Percentiles rank a stretch among this genome's conserved stretches.
phyloP scores from a whole-genome alignment of 92 coral and sea anemone species.

The Phenganax marumi region DNA sequence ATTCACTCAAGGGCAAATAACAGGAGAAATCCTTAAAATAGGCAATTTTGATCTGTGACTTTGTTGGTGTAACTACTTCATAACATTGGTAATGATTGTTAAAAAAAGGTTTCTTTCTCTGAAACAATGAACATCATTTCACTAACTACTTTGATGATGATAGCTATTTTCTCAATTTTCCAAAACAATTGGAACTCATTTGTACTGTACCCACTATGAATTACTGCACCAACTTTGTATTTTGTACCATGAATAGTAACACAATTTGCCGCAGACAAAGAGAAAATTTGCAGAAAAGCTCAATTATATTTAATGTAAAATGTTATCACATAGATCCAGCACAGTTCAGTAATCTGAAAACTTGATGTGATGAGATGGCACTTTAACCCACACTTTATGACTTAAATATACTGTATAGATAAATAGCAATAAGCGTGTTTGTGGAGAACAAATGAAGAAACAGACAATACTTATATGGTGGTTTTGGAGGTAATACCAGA shows the following conservation, averaged over 20 bases:
- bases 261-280: slow-evolving; percentile 55
- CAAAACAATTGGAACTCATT: slow-evolving; percentile 59
- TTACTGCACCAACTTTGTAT: slow-evolving; percentile 57
- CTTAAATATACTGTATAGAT: background rate
- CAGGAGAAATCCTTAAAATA: slow-evolving; percentile 58
- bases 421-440: slow-evolving; percentile 7
- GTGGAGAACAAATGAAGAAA: background rate
- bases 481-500: background rate
- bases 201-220: slow-evolving; percentile 58
- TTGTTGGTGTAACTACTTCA: slow-evolving; percentile 52
- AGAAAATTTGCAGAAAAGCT: slow-evolving; percentile 16
- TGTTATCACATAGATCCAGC: slow-evolving; percentile 4
- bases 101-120: slow-evolving; percentile 6
- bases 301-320: slow-evolving; percentile 7
- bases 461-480: slow-evolving; percentile 5
- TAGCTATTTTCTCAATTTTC: slow-evolving; percentile 54
- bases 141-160: slow-evolving; percentile 38
- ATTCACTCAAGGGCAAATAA: slow-evolving; percentile 56
- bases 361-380: slow-evolving; percentile 2
- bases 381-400: slow-evolving; percentile 7
- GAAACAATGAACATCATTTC: slow-evolving; percentile 28
- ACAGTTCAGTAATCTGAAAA: background rate
- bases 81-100: slow-evolving; percentile 52
- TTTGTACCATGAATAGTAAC: slow-evolving; percentile 58
- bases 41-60: slow-evolving; percentile 39